Conservation (phyloP, 2,113 vertebrate species). For the Caranx melampygus region DNA sequence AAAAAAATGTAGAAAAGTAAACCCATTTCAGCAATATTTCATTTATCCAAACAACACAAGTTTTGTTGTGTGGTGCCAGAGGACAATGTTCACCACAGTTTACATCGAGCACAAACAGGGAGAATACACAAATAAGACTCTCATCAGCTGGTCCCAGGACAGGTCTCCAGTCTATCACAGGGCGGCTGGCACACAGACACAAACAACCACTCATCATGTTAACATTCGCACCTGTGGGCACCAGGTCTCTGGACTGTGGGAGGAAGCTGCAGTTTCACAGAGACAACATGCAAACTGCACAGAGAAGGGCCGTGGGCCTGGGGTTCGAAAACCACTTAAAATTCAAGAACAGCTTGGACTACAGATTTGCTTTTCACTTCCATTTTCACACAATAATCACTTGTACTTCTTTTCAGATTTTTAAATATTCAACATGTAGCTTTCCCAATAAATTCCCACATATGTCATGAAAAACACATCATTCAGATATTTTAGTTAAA, state of each 20-base stretch:
- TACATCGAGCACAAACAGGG: not conserved
- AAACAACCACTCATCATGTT: too few relatives aligned
- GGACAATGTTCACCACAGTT: not conserved
- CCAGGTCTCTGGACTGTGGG: too few relatives aligned
- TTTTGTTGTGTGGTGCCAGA: not conserved
- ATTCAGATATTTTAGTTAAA: not conserved
- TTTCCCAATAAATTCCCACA: too few relatives aligned
- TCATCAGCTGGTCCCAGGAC: not conserved
- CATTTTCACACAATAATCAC: not conserved
- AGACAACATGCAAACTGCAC: too few relatives aligned
- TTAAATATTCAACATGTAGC: too few relatives aligned
- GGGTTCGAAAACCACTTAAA: not conserved
- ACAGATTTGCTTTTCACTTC: not conserved
- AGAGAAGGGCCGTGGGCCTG: too few relatives aligned
- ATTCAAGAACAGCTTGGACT: not conserved
- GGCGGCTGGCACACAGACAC: too few relatives aligned
- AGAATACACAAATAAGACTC: not conserved
- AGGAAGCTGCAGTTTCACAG: too few relatives aligned
- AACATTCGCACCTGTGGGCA: too few relatives aligned
- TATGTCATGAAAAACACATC: not conserved
- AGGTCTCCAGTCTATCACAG: too few relatives aligned
- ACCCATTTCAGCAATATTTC: not conserved
- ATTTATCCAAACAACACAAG: not conserved
- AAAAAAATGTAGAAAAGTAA: not conserved
- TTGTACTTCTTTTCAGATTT: too few relatives aligned